Evolutionary conservation across 2,113 vertebrate genomes (phyloP).

Genomic region (Rhineura floridana): DNA sequence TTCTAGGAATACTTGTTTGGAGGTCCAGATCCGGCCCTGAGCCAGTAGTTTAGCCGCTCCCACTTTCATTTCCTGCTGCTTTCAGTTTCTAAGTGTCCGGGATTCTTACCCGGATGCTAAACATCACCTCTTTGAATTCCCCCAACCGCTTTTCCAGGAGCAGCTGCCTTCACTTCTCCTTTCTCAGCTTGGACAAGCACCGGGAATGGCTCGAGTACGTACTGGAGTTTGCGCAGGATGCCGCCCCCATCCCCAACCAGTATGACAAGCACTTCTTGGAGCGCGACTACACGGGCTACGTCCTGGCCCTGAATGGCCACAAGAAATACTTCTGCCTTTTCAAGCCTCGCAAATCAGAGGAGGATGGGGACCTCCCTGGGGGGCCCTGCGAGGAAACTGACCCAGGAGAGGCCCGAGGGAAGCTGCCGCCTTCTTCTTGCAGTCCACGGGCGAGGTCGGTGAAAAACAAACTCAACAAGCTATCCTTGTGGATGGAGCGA

Average conservation of each 20-base stretch:
- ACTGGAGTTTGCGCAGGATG: constrained; percentile 89
- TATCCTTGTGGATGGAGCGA: constrained; percentile 96
- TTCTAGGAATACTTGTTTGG: no score
- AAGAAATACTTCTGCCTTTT: constrained; percentile 98
- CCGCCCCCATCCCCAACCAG: constrained; percentile 83
- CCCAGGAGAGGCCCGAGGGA: constrained; percentile 76
- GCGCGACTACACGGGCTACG: constrained; percentile 90
- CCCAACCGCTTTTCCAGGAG: constrained; percentile 77
- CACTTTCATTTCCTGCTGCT: background rate
- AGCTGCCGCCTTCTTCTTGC: constrained; percentile 74
- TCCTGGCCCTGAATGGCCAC: constrained; percentile 94
- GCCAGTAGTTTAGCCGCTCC: background rate
- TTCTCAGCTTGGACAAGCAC: constrained; percentile 96
- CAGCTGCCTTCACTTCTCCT: constrained; percentile 94
- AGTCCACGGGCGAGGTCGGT: constrained; percentile 79
- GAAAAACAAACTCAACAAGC: constrained; percentile 90
- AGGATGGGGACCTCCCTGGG: constrained; percentile 75
- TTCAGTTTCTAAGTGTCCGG: background rate
- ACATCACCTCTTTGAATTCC: background rate
- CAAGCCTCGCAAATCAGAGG: constrained; percentile 87
- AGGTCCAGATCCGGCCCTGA: no score
- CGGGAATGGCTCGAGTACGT: constrained; percentile 89
- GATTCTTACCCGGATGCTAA: no score
- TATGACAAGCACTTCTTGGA: constrained; percentile 85
- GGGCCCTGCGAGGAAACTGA: constrained; percentile 74